Base-by-base conservation (phyloP, 2,797 vertebrate species). In the Tinamus major region DNA sequence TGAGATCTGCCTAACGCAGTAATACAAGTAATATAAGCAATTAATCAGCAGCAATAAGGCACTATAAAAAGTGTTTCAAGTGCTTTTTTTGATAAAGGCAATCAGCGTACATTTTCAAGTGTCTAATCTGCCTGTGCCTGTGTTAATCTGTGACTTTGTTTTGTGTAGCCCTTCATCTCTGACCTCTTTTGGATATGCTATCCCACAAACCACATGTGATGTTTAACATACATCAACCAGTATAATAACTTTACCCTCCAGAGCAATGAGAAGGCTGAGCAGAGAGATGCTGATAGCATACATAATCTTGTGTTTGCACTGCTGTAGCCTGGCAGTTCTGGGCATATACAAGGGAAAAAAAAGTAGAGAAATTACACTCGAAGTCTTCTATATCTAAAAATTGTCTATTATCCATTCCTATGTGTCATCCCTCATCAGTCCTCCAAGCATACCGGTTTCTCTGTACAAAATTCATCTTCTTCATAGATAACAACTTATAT, bases 1-100 rank as follows among this genome's bases (percentile, higher is more conserved):
- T 92, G 63, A 78, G 55, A 87, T 83, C 41, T 83, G 29, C 79
- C 70, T 93, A 93, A 93, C 61, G 65, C 51, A 89, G 35, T 83
- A 89, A 91, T 21, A 59, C 21, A 19, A 37, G 46, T 69, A 42
- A 69, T 78, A 80, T 44, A 92, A 85, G 91, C 58, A 87, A 89
- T 72, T 76, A 82, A 55, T 62, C 29, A 92, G 20, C 20, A 62
- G 48, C 70, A 83, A 85, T 41, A 69, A 79, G 27, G 29, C 39
- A 87, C 79, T 55, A 76, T 41, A 94, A 46, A 69, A 84, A 85
- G 23, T 62, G 19, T 92, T 93, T 80, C 62, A 82, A 89, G 23
- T 6, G 4, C 19, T 11, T 58, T 69, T 93, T 91, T 91, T 88
- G 3, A 87, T 85, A 90, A 85, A 94, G 41, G 37, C 67, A 90